Evolutionary conservation across 1,140 invertebrate genomes (phyloP), one percentile per base, ranked within the genome.

Genomic region (Pararge aegeria): DNA sequence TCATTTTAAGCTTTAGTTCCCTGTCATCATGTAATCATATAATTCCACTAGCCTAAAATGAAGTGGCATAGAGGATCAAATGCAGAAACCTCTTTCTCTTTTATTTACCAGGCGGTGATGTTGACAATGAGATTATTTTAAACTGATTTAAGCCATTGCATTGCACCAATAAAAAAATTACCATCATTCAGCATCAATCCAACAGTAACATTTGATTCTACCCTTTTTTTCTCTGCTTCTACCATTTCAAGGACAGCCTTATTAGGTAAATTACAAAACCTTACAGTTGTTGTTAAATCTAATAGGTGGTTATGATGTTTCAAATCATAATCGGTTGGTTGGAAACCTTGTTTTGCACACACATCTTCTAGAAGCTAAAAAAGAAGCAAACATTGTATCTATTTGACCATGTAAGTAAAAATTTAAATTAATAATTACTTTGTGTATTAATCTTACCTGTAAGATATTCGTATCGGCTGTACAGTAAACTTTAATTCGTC

Each of bases 161-260:
- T n/a, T n/a, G n/a, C n/a, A n/a, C n/a, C n/a, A n/a, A 42, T 93
- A 61, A 58, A 62, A 62, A 94, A 83, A 29, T 92, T 90, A 60
- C 95, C 95, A 84, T 93, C 92, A 82, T 94, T 94, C 20, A 96
- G 75, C 72, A 95, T 94, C 12, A 97, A 78, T 37, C 94, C 94
- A 54, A 97, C 91, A 9, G 92, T 92, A 1, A 97, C 93, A 91
- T 66, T 92, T 81, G 65, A 70, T 64, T 94, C 91, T 13, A 84
- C 72, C 58, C 94, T 90, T 59, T 87, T 85, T 62, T 91, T 94
- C 13, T 91, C 87, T 51, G 93, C 90, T 70, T 93, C 92, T 34
- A 93, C 89, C 91, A 97, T 93, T 91, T 97, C 96, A 20, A 97
- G 78, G 40, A 93, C 93, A 50, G 94, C 96, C 90, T 96, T 97